These are phyloP conservation scores for Eriosoma lanigerum DNA, from an alignment of 1,140 invertebrate genomes.

Conservation along the genomic window DNA sequence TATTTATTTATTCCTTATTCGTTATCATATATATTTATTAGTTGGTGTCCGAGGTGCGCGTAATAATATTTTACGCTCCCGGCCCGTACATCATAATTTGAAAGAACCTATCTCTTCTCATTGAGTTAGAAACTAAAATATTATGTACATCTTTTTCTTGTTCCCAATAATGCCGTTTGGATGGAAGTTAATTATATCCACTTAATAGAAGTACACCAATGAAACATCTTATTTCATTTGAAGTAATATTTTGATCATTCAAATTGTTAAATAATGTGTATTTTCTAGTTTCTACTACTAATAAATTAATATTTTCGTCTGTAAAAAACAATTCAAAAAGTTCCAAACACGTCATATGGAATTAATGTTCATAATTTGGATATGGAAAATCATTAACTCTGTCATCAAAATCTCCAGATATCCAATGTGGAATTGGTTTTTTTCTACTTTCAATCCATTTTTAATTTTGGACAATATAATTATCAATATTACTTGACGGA, in stretches of 20 bases:
- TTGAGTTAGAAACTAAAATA: neutral
- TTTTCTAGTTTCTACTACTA: conserved; percentile 13
- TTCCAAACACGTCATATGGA: neutral
- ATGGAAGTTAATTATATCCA: neutral
- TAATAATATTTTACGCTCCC: too few relatives aligned
- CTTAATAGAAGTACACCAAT: neutral
- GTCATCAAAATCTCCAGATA: neutral
- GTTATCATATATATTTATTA: too few relatives aligned
- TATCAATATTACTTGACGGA: neutral
- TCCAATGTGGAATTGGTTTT: neutral
- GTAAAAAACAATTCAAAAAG: conserved; percentile 25
- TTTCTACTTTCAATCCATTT: neutral
- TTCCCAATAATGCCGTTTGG: conserved; percentile 15
- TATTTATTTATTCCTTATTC: too few relatives aligned
- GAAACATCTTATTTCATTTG: neutral
- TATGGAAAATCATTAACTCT: neutral
- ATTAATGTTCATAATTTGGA: neutral
- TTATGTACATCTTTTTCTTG: neutral
- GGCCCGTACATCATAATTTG: too few relatives aligned
- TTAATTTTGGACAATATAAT: neutral
- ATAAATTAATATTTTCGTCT: conserved; percentile 26
- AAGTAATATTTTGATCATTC: conserved; percentile 37
- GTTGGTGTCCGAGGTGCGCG: too few relatives aligned
- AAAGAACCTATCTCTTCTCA: conserved; percentile 17
- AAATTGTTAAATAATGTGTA: conserved; percentile 16